These are phyloP conservation scores for Pangasius larnaudii DNA, from an alignment of 2,797 vertebrate genomes.

Conservation along the genomic window DNA sequence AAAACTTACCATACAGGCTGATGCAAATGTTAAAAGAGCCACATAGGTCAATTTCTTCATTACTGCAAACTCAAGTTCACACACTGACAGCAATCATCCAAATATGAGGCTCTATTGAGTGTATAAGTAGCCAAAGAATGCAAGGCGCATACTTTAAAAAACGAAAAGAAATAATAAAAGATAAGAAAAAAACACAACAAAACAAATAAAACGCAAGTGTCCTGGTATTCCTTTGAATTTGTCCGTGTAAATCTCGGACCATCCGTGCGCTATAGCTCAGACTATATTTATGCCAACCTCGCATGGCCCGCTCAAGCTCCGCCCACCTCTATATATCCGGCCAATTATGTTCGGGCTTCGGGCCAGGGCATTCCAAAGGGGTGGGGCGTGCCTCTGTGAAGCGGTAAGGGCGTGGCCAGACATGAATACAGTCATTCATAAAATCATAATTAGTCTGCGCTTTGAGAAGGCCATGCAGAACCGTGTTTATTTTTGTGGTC, in stretches of 20 bases:
- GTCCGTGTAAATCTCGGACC: conserved; percentile 51
- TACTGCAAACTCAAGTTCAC: neutral
- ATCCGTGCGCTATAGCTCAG: neutral
- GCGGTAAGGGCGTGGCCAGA: conserved; percentile 65
- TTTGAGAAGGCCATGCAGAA: conserved; percentile 68
- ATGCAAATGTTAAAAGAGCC: conserved; percentile 19
- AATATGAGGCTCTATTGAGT: neutral
- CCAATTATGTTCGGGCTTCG: conserved; percentile 71
- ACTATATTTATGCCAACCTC: conserved; percentile 68
- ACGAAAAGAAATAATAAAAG: neutral
- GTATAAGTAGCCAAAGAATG: conserved; percentile 15
- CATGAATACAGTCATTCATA: conserved; percentile 86
- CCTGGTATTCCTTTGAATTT: conserved; percentile 10
- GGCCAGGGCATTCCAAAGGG: conserved; percentile 58
- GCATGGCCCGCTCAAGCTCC: conserved; percentile 57
- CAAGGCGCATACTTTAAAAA: neutral
- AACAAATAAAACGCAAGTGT: neutral
- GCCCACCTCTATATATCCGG: conserved; percentile 61
- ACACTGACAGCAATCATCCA: conserved; percentile 19
- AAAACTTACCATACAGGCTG: conserved; percentile 41
- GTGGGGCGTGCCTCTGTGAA: conserved; percentile 40
- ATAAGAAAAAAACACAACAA: neutral
- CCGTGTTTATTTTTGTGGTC: conserved; percentile 73
- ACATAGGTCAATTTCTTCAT: conserved; percentile 31
- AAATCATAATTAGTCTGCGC: conserved; percentile 79